Base-by-base conservation (phyloP, 2,888 invertebrate species). In the Desoria tigrina region DNA sequence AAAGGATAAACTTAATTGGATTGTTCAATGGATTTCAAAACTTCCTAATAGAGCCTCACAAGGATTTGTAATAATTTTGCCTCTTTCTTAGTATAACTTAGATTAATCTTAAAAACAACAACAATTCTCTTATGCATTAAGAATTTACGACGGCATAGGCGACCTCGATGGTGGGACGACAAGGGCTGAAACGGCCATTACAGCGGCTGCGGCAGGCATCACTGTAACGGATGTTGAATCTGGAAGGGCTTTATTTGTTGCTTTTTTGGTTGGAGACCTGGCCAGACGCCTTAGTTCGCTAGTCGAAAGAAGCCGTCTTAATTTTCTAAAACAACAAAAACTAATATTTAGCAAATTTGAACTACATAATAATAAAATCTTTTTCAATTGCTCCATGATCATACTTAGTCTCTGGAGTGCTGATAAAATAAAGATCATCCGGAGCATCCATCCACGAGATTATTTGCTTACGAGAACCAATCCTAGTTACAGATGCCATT, bases 341-440 rank as follows among this genome's bases (percentile, higher is more conserved):
- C 91, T 95, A 82, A 91, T 91, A 77, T 87, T 85, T 77, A 92
- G 91, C 54, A 92, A 93, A 77, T 94, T 94, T 80, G 91, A 87
- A 83, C 94, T 96, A n/a, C n/a, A n/a, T n/a, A n/a, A n/a, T n/a
- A n/a, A n/a, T n/a, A n/a, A n/a, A n/a, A n/a, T n/a, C n/a, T n/a
- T n/a, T n/a, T n/a, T n/a, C n/a, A n/a, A n/a, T n/a, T n/a, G n/a
- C n/a, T n/a, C n/a, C n/a, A n/a, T n/a, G n/a, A n/a, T n/a, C n/a
- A n/a, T n/a, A n/a, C n/a, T n/a, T n/a, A n/a, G n/a, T n/a, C n/a
- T n/a, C n/a, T n/a, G n/a, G n/a, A n/a, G n/a, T n/a, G n/a, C n/a
- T n/a, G n/a, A n/a, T n/a, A n/a, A n/a, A n/a, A 83, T 93, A 96
- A 74, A 96, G 90, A 84, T 97, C 96, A 80, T 97, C 96, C 24